Percentiles rank a stretch among this genome's conserved stretches.
Evolutionary conservation across 1,140 invertebrate species (phyloP).

Genomic region (Teleogryllus occipitalis): DNA sequence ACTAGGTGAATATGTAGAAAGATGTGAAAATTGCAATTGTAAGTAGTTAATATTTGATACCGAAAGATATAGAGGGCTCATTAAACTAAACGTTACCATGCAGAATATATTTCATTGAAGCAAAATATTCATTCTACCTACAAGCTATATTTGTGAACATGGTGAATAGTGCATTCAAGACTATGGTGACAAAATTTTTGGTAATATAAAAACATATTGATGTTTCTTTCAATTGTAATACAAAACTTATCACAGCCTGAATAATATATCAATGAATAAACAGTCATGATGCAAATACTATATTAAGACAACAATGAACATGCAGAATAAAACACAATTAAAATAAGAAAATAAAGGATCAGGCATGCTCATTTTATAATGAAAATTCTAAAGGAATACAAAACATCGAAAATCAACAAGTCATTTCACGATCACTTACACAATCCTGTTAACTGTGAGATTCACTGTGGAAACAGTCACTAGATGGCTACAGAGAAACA

Average conservation of each 20-base stretch:
- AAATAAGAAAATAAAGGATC: conserved; percentile 1
- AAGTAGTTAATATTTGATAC: too few relatives aligned
- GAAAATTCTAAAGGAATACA: conserved; percentile 9
- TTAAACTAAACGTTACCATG: too few relatives aligned
- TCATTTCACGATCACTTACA: conserved; percentile 58
- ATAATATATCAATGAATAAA: too few relatives aligned
- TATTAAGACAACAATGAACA: neutral
- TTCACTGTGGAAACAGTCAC: conserved; percentile 81
- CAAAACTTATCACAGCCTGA: too few relatives aligned
- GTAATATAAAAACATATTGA: neutral
- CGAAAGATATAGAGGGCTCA: too few relatives aligned
- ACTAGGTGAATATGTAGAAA: too few relatives aligned
- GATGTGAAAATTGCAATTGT: too few relatives aligned
- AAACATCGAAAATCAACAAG: neutral
- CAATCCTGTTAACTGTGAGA: conserved; percentile 79
- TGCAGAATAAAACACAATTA: neutral
- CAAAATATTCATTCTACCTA: too few relatives aligned
- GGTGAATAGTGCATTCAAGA: neutral
- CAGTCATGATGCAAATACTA: too few relatives aligned
- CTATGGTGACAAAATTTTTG: neutral
- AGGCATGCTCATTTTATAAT: neutral
- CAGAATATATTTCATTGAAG: too few relatives aligned
- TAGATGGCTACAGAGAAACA: conserved; percentile 62
- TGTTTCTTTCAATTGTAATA: too few relatives aligned
- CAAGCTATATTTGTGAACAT: neutral